A percentile compares a stretch with the other conserved stretches of the same genome.
phyloP scores from a whole-genome alignment of 2,888 invertebrate genomes.

The Caenorhabditis sp. region DNA sequence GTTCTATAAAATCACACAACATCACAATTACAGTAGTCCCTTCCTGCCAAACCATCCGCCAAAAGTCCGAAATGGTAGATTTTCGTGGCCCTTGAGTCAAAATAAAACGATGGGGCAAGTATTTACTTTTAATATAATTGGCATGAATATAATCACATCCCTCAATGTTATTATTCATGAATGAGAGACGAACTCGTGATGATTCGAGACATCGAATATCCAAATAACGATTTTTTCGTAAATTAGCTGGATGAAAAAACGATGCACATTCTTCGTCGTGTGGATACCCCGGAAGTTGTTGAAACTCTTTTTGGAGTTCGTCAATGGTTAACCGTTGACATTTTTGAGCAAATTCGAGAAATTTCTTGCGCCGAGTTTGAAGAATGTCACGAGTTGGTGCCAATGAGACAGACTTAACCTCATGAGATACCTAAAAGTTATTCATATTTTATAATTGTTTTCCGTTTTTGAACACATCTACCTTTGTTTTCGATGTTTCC shows the following conservation, averaged over 20 bases:
- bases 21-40: conserved; percentile 33
- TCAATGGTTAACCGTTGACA: not conserved
- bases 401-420: not conserved
- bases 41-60: conserved; percentile 50
- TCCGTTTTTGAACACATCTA: too few relatives aligned
- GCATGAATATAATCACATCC: not conserved
- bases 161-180: not conserved
- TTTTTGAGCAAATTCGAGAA: not conserved
- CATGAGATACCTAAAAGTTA: not conserved
- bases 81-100: conserved; percentile 30
- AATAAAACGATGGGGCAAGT: not conserved
- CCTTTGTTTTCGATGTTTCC: not conserved
- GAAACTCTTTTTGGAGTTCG: not conserved
- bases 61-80: conserved; percentile 34
- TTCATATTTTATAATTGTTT: not conserved
- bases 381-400: not conserved
- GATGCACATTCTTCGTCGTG: not conserved
- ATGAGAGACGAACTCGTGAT: not conserved
- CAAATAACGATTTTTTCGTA: not conserved
- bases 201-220: not conserved
- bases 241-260: not conserved
- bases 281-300: not conserved
- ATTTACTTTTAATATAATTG: not conserved
- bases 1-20: conserved; percentile 37
- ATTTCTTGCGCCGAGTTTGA: not conserved